phyloP scores from a whole-genome alignment of 2,797 vertebrate genomes.

The Yasuhikotakia modesta region DNA sequence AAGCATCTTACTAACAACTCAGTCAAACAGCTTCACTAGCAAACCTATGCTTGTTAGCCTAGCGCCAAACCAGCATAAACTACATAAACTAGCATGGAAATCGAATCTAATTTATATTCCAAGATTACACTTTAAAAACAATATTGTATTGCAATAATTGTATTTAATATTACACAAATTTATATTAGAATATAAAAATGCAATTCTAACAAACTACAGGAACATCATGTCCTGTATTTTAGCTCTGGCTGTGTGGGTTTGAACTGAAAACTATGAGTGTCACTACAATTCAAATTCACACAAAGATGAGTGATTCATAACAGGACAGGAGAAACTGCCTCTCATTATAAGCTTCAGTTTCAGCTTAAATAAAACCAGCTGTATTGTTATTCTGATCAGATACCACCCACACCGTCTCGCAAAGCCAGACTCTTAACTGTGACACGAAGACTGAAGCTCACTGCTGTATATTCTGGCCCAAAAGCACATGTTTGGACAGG shows the following conservation, averaged over 20 bases:
- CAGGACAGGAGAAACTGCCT: background rate
- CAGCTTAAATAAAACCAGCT: background rate
- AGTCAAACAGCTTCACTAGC: background rate
- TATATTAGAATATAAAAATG: no score
- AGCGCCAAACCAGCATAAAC: background rate
- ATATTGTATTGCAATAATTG: no score
- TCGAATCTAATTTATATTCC: no score
- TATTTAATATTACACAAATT: no score
- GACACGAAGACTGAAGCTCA: no score
- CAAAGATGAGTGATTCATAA: background rate
- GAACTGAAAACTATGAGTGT: background rate
- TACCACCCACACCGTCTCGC: background rate
- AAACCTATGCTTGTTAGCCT: background rate
- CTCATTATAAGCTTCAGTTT: background rate
- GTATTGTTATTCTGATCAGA: background rate
- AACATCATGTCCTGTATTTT: background rate
- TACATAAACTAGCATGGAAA: no score
- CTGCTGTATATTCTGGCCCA: no score
- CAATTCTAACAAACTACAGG: background rate
- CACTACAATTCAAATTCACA: background rate
- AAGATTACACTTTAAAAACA: no score
- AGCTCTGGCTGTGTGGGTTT: background rate
- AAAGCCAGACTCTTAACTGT: no score
- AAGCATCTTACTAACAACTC: background rate
- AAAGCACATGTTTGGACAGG: background rate